Evolutionary conservation across 2,113 vertebrate genomes (phyloP).

Genomic region (Sialia sialis): DNA sequence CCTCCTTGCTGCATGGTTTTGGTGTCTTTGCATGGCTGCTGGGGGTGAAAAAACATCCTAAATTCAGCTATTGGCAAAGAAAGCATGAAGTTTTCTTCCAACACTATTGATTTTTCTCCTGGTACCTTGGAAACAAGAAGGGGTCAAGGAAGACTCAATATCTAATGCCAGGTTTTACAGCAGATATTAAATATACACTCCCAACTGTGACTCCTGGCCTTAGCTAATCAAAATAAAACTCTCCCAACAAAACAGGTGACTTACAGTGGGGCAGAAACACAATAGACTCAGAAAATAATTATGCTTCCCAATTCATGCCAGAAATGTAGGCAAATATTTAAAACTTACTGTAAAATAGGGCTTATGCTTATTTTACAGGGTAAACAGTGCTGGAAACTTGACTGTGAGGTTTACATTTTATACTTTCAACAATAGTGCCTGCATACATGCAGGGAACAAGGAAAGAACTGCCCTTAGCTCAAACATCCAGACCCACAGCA

Average conservation of each 20-base stretch:
- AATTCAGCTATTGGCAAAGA: not conserved
- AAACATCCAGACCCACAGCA: conserved; percentile 12
- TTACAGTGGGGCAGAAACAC: not conserved
- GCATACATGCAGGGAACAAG: not conserved
- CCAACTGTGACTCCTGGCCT: not conserved
- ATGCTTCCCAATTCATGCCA: not conserved
- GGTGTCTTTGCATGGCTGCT: not conserved
- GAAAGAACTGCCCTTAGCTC: not conserved
- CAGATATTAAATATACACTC: not conserved
- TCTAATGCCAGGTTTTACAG: not conserved
- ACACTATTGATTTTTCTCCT: not conserved
- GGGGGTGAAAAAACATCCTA: not conserved
- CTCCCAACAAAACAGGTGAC: not conserved
- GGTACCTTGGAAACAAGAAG: not conserved
- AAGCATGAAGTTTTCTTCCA: not conserved
- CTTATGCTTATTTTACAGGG: not conserved
- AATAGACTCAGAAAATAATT: not conserved
- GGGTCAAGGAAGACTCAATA: not conserved
- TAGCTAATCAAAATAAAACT: not conserved
- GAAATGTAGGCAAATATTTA: not conserved
- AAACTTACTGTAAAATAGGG: not conserved
- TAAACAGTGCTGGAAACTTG: not conserved
- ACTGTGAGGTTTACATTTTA: not conserved
- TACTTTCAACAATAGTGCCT: not conserved
- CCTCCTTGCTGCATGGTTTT: not conserved